A percentile compares a stretch with the other conserved stretches of the same genome.
Conservation (phyloP, 2,113 vertebrate genomes). For the Colossoma macropomum region DNA sequence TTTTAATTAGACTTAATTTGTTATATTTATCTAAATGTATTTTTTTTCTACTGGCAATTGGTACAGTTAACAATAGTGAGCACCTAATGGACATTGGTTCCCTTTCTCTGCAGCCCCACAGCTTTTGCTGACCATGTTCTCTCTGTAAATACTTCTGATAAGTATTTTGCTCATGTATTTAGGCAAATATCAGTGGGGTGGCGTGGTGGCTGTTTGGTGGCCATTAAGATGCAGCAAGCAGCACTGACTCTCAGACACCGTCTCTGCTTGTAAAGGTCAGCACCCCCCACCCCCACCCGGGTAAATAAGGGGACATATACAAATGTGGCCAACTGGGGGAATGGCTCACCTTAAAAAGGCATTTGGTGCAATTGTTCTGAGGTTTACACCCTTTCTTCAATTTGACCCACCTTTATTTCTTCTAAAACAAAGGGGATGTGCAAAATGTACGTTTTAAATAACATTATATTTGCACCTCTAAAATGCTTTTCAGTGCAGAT, state of each 20-base stretch:
- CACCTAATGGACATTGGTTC: not conserved
- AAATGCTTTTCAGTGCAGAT: too few relatives aligned
- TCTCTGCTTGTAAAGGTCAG: conserved; percentile 81
- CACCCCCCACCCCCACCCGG: conserved; percentile 67
- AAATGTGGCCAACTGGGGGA: conserved; percentile 75
- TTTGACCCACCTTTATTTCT: not conserved
- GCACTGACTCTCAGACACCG: conserved; percentile 76
- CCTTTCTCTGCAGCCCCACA: conserved; percentile 22
- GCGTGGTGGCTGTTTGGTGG: conserved; percentile 75
- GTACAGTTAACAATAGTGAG: not conserved
- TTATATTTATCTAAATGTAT: too few relatives aligned
- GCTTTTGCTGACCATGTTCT: conserved; percentile 63
- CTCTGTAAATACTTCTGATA: conserved; percentile 73
- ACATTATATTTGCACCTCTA: not conserved
- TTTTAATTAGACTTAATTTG: too few relatives aligned
- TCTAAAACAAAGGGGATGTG: too few relatives aligned
- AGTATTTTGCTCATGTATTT: conserved; percentile 72
- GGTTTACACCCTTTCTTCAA: conserved; percentile 72
- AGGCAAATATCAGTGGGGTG: conserved; percentile 82
- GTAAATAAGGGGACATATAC: conserved; percentile 83
- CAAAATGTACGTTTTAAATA: too few relatives aligned
- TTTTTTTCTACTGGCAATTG: not conserved
- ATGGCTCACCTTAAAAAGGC: conserved; percentile 81
- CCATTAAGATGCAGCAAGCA: conserved; percentile 81
- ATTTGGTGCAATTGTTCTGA: conserved; percentile 74